Base-by-base conservation (phyloP, 2,888 invertebrate species). In the Chaetogeoica ovagalla region DNA sequence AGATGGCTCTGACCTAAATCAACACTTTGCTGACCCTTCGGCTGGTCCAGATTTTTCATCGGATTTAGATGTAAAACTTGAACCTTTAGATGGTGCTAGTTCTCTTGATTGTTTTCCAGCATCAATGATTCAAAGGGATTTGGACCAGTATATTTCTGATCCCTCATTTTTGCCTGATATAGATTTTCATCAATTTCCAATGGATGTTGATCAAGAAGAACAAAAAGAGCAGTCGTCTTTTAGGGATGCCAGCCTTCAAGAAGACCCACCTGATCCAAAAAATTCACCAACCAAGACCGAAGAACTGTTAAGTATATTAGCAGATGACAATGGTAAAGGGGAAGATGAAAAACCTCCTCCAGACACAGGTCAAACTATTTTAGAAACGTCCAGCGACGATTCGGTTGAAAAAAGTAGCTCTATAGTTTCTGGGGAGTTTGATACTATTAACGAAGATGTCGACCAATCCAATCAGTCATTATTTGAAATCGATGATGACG, bases 281-380 rank as follows among this genome's bases (percentile, higher is more conserved):
- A 92, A 93, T 86, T 93, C 93, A 9, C 93, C 93, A 0, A 91
- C 82, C 30, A 91, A 60, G 91, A 90, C 84, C 87, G 88, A 83
- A 92, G 90, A 85, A 93, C 93, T 85, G 93, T 93, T 7, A 93
- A 93, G 86, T 92, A 93, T 84, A 86, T 52, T 82, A 70, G 77
- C 81, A 17, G 77, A 82, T 43, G 77, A 82, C 15, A 69, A 70
- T 52, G 60, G 62, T 17, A 70, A 71, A 71, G 59, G 55, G 17
- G 82, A 81, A 71, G 85, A 87, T 86, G 70, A 79, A 39, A 70
- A 70, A 63, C 79, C 70, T 52, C 70, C 79, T 17, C 79, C 70
- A 43, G 79, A 79, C 19, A 79, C 79, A 57, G 79, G 79, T 15
- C 79, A 79, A 79, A 37, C 57, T 0, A 39, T 30, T 43, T 23